A percentile compares a stretch with the other conserved stretches of the same genome.
Evolutionary conservation across 37 sponge, comb jelly and placozoan genomes (phyloP).

Genomic region (Mnemiopsis leidyi): DNA sequence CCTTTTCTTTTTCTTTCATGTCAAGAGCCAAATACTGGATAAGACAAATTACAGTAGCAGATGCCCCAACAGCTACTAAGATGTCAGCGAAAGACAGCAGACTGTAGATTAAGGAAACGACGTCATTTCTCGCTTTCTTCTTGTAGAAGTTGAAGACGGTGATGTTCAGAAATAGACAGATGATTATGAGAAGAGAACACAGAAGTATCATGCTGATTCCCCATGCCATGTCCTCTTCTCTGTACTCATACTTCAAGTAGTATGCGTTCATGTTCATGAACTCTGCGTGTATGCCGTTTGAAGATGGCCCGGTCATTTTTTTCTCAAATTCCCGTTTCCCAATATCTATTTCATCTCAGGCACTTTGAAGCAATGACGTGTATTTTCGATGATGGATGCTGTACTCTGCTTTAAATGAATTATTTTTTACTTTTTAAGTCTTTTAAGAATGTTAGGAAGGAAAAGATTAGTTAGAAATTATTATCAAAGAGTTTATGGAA

Average conservation of each 20-base stretch:
- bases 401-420: no score
- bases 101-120: background rate
- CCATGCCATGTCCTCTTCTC: background rate
- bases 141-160: conserved; percentile 2
- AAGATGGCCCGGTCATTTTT: no score
- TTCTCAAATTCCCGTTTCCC: no score
- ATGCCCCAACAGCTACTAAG: background rate
- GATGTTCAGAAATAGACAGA: background rate
- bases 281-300: conserved; percentile 25
- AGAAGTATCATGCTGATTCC: conserved; percentile 23
- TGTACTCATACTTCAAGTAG: conserved; percentile 23
- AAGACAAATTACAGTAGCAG: background rate
- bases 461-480: no score
- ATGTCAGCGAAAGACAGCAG: background rate
- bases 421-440: no score
- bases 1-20: background rate
- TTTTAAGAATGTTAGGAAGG: no score
- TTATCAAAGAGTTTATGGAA: no score
- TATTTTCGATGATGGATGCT: no score
- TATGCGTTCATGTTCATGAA: background rate
- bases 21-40: background rate
- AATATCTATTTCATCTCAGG: no score
- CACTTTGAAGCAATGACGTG: no score
- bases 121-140: background rate
- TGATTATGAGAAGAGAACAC: background rate